Evolutionary conservation across 2,113 vertebrate genomes (phyloP), one percentile per base, ranked within the genome.

Genomic region (Microtus ochrogaster): DNA sequence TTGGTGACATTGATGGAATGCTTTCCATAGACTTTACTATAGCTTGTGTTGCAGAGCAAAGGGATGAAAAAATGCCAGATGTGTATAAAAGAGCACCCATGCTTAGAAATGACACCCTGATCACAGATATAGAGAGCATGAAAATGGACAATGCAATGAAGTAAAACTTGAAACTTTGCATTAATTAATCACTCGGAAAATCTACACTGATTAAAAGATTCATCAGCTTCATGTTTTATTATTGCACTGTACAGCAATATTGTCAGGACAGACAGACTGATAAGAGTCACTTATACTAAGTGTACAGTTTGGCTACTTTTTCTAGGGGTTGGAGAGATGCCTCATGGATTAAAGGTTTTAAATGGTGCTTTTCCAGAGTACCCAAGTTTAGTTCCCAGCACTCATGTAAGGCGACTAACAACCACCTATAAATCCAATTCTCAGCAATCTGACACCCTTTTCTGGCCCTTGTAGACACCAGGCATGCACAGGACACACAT

Each of bases 21-120:
- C 19, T 30, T 49, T 81, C 3, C 47, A 74, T 82, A 76, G 44
- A 58, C 4, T 58, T 21, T 5, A 61, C 26, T 26, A 16, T 11
- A 70, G 0, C 3, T 33, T 70, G 26, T 33, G 30, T 44, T 41
- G 7, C 1, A 17, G 44, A 36, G 33, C 5, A 82, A 88, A 68
- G 24, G 24, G 10, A 19, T 39, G 33, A 41, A 66, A 2, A 90
- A 86, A 30, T 4, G 7, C 4, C 7, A 36, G 65, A 82, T 47
- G 39, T 3, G 14, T 13, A 61, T 22, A 30, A 30, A 7, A 9
- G 0, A 10, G 2, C 33, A 16, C 52, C 21, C 3, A 1, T 49
- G 26, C 44, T 33, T 72, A 73, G 13, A 44, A 33, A 89, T 22
- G 4, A 44, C 30, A 73, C 24, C 13, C 36, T 52, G 19, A 36